Percentiles rank a stretch among this genome's conserved stretches.
Conservation (phyloP, 2,113 vertebrate genomes). For the Paramormyrops kingsleyae region DNA sequence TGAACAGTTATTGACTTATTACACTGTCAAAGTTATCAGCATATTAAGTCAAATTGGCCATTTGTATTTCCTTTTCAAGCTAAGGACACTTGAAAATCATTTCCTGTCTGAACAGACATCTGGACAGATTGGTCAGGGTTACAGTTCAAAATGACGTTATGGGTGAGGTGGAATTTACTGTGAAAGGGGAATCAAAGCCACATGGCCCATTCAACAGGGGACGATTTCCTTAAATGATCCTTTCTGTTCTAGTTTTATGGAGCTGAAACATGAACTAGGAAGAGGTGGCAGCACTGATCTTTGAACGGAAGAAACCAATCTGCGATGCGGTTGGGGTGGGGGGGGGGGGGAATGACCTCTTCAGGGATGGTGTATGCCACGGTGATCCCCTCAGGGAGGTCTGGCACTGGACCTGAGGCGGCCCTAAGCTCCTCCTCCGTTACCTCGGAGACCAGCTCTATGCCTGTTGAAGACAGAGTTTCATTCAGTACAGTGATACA, state of each 20-base stretch:
- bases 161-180: neutral
- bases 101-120: neutral
- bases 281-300: neutral
- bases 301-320: neutral
- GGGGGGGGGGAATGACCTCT: constrained; percentile 58
- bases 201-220: neutral
- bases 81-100: neutral
- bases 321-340: neutral
- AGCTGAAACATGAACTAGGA: neutral
- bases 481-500: neutral
- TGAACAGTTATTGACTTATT: neutral
- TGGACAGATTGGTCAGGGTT: neutral
- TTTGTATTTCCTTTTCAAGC: neutral
- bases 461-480: constrained; percentile 59
- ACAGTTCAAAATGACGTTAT: neutral
- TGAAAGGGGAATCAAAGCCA: neutral
- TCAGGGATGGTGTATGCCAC: constrained; percentile 87
- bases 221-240: neutral
- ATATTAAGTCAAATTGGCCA: neutral
- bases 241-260: neutral
- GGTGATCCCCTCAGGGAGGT: constrained; percentile 85
- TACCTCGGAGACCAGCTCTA: constrained; percentile 84
- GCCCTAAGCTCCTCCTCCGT: constrained; percentile 78
- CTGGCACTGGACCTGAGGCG: constrained; percentile 70
- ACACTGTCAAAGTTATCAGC: neutral